Base-by-base conservation (phyloP, 2,113 vertebrate species). In the Microcebus ravelobensis region DNA sequence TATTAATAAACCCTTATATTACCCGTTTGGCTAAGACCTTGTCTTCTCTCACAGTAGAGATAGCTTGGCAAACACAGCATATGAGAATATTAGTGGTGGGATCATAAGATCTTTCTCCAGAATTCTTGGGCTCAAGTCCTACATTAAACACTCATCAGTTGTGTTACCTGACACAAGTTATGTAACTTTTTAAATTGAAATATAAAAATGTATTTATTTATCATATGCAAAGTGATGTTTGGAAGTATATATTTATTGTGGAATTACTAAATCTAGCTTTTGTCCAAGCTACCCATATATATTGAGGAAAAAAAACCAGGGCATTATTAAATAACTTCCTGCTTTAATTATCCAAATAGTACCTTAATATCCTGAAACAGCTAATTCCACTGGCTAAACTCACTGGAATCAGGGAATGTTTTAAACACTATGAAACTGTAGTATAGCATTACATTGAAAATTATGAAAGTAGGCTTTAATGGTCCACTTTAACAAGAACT, bases 401-500 rank as follows among this genome's bases (percentile, higher is more conserved):
- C 17, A 81, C 18, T 59, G 34, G 31, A 31, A 55, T 27, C 20
- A 36, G 34, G 12, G 29, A 55, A 65, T 55, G 34, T 89, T 93
- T 95, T 45, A 73, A 95, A 65, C 29, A 42, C 55, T 34, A 1
- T 29, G 61, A 89, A 80, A 77, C 25, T 55, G 29, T 21, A 67
- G 23, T 73, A 68, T 12, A 95, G 70, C 20, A 83, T 93, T 52
- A 59, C 12, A 20, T 34, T 39, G 55, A 88, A 94, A 85, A 57
- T 63, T 88, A 50, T 36, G n/a, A 81, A 67, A 96, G 87, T 55
- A 90, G 61, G 45, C 39, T 81, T 94, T 95, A 80, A 94, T 59
- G 59, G 74, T 36, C 52, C 23, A 95, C 67, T 86, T 97, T 74
- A 80, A 71, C 31, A 39, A 95, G 79, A 91, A 94, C 29, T 87